Evolutionary conservation across 2,797 vertebrate species (phyloP).

Genomic region (Poliocrania exsul): DNA sequence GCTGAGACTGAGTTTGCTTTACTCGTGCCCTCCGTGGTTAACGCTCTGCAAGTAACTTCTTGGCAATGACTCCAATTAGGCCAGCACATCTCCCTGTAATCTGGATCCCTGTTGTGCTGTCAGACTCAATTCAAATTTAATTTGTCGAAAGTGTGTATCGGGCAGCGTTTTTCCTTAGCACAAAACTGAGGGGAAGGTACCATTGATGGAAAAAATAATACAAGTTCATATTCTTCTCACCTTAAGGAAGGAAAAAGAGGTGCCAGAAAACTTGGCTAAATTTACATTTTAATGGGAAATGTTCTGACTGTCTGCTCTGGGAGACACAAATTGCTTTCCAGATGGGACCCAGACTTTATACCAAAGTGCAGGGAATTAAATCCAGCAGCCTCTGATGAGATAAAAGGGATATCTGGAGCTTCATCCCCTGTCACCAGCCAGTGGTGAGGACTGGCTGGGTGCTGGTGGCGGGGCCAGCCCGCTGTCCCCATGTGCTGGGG

Average conservation of each 20-base stretch:
- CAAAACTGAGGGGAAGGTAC: slow-evolving; percentile 23
- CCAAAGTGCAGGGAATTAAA: slow-evolving; percentile 33
- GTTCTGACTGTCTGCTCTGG: slow-evolving; percentile 33
- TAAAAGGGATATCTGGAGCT: not conserved
- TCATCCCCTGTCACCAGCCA: not conserved
- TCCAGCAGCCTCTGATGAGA: not conserved
- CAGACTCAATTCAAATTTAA: slow-evolving; percentile 61
- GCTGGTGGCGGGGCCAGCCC: not conserved
- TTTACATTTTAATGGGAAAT: slow-evolving; percentile 71
- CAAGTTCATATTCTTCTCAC: slow-evolving; percentile 36
- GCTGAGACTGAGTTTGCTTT: not conserved
- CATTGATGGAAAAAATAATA: slow-evolving; percentile 45
- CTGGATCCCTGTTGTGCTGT: slow-evolving; percentile 57
- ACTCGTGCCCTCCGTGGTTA: not conserved
- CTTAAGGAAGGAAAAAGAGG: slow-evolving; percentile 39
- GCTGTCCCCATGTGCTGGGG: not conserved
- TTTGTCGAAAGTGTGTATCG: slow-evolving; percentile 13
- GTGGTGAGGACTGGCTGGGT: rapidly evolving
- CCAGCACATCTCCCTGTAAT: slow-evolving; percentile 23
- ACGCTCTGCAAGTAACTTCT: not conserved
- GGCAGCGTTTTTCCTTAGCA: slow-evolving; percentile 40
- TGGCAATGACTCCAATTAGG: slow-evolving; percentile 48
- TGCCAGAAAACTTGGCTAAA: slow-evolving; percentile 44
- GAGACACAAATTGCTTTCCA: slow-evolving; percentile 47
- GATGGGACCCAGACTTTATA: slow-evolving; percentile 8